Evolutionary conservation across 2,797 vertebrate genomes (phyloP).

Genomic region (Phoebastria nigripes): DNA sequence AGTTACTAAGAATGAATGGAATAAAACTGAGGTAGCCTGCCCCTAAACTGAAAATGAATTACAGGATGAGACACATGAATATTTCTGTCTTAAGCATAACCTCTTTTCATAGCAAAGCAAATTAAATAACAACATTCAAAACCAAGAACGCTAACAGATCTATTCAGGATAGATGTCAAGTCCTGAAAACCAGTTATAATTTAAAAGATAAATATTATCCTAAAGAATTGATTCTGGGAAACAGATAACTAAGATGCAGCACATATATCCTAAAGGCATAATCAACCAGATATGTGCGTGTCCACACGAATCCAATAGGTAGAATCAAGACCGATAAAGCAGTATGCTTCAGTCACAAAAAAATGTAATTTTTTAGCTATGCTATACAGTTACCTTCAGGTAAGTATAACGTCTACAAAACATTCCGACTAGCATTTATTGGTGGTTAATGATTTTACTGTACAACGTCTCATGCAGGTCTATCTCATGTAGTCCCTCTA

Average conservation of each 20-base stretch:
- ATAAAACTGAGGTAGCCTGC: not conserved
- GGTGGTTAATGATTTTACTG: not conserved
- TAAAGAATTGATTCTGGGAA: not conserved
- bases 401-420: not conserved
- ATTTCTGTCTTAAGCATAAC: not conserved
- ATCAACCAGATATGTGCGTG: rapidly evolving
- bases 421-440: not conserved
- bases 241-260: not conserved
- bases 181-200: not conserved
- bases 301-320: not conserved
- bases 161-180: not conserved
- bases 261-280: not conserved
- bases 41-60: not conserved
- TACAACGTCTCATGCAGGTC: rapidly evolving
- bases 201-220: not conserved
- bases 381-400: not conserved
- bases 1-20: not conserved
- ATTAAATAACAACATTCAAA: not conserved
- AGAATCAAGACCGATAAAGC: not conserved
- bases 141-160: not conserved
- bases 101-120: not conserved
- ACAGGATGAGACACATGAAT: not conserved
- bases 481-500: not conserved
- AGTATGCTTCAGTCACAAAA: not conserved
- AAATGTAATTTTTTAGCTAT: not conserved